Evolutionary conservation across 2,797 vertebrate genomes (phyloP), one percentile per base, ranked within the genome.

Genomic region (Coracias cyanogaster): DNA sequence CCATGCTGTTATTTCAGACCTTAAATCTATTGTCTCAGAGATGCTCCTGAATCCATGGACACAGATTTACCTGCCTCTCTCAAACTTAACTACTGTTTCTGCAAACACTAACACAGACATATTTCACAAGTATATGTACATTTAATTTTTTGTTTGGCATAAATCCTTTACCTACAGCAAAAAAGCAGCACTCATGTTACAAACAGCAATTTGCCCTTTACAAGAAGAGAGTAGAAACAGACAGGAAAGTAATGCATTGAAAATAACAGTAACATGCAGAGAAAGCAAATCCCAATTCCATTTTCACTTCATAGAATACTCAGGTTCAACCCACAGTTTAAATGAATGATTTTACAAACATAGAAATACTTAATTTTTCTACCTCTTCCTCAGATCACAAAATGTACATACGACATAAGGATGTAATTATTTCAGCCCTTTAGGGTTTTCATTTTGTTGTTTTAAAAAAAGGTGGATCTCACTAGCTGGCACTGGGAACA

Each of bases 1-100:
- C 90, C 91, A 95, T 94, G 89, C 93, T 95, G 91, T 96, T 97
- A 94, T 96, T 97, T 95, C 96, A 96, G 93, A 91, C 33, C 61
- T 80, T 35, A 14, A 48, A 61, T 65, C 80, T 33, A 74, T 39
- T 2, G 0, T 64, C 74, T 89, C 76, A 66, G 73, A 87, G 91
- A 76, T 3, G 51, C 33, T 48, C 70, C 61, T 35, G 31, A 91
- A 89, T 81, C 69, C 52, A 29, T 1, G 49, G 77, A 49, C 39
- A 45, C 15, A 86, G 93, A 93, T 94, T 90, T 82, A 93, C 67
- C 43, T 51, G 86, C 57, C 52, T 67, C 70, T 66, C 87, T 58
- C 71, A 83, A 71, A 91, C 35, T 49, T 64, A 67, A 85, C 69
- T 84, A 83, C 79, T 72, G 46, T 65, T 92, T 51, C 46, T 84